Evolutionary conservation across 92 coral and sea anemone genomes (phyloP).

Genomic region (Zoanthus solanderi): DNA sequence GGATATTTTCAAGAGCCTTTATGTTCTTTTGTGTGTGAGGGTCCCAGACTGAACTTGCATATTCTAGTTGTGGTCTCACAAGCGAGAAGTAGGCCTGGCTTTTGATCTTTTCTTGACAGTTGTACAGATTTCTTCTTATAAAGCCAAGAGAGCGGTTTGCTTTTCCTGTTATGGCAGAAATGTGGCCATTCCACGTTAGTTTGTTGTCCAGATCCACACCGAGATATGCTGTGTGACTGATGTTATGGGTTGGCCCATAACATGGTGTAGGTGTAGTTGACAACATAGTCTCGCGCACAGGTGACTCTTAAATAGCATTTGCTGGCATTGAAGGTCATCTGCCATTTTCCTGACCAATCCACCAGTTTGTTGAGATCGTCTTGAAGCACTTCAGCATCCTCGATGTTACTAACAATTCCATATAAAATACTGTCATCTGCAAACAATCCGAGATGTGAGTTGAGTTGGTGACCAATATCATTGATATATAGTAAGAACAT

Average conservation of each 20-base stretch:
- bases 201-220: slow-evolving; percentile 23
- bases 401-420: slow-evolving; percentile 24
- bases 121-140: too few species aligned
- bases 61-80: background rate
- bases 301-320: slow-evolving; percentile 12
- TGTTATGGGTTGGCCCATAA: background rate
- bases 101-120: slow-evolving; percentile 18
- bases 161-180: slow-evolving; percentile 20
- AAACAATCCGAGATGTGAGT: too few species aligned
- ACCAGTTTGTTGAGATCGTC: background rate
- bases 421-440: background rate
- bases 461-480: too few species aligned
- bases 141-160: background rate
- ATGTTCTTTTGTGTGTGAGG: too few species aligned
- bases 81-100: background rate
- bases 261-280: slow-evolving; percentile 17
- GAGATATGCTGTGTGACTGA: background rate
- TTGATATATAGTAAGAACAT: too few species aligned
- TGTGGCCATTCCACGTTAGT: slow-evolving; percentile 23
- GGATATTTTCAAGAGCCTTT: too few species aligned
- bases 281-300: background rate
- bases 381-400: background rate
- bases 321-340: background rate
- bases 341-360: slow-evolving; percentile 17
- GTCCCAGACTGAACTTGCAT: too few species aligned